Conservation (phyloP, 2,888 invertebrate species). For the Drosophila putrida region DNA sequence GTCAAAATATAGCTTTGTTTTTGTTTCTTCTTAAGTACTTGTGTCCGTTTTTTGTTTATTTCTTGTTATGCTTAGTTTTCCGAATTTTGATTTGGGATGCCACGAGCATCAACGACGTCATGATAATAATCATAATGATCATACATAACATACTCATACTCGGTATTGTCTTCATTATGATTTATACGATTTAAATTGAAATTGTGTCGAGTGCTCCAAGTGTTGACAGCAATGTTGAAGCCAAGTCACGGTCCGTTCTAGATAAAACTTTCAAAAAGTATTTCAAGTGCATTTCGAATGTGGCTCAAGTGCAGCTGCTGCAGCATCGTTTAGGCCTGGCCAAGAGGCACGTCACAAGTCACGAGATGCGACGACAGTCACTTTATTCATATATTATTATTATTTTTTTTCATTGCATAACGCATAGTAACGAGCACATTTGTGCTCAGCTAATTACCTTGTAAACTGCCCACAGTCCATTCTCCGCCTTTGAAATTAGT, state of each 20-base stretch:
- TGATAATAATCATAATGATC: conserved; percentile 21
- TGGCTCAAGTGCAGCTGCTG: conserved; percentile 71
- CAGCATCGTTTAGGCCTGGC: conserved; percentile 10
- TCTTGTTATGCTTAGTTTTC: conserved; percentile 32
- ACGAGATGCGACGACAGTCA: conserved; percentile 57
- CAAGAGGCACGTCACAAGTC: conserved; percentile 44
- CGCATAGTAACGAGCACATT: conserved; percentile 1
- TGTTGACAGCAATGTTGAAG: conserved; percentile 8
- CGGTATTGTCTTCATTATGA: conserved; percentile 46
- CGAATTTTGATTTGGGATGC: conserved; percentile 46
- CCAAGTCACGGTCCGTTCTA: conserved; percentile 22
- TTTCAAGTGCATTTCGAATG: conserved; percentile 73
- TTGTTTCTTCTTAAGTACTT: conserved; percentile 8
- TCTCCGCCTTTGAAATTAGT: conserved; percentile 23
- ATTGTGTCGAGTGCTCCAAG: conserved; percentile 49
- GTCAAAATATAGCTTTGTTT: neutral
- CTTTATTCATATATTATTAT: conserved; percentile 9
- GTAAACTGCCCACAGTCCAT: conserved; percentile 39
- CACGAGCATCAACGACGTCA: conserved; percentile 28
- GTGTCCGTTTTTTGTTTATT: conserved; percentile 42
- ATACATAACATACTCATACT: neutral
- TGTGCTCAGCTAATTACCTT: conserved; percentile 43
- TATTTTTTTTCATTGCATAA: neutral
- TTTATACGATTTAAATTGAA: conserved; percentile 70
- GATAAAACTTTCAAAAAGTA: conserved; percentile 65